These are phyloP conservation scores for Poecilobothrus nobilitatus DNA, from an alignment of 2,888 invertebrate genomes.

Conservation along the genomic window DNA sequence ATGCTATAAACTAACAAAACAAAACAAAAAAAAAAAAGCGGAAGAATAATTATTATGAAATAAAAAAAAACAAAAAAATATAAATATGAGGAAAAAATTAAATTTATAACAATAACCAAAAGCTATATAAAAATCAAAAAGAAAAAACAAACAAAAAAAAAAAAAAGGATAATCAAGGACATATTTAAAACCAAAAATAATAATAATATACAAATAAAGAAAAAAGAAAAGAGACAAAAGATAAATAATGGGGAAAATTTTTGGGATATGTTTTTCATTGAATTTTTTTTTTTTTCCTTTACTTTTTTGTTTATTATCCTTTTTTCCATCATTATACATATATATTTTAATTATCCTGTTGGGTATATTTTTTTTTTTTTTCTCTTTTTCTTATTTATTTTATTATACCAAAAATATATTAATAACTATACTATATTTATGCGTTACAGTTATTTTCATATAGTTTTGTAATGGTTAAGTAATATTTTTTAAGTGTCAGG, in stretches of 20 bases:
- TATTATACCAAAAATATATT: no score
- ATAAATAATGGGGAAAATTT: no score
- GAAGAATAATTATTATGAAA: background rate
- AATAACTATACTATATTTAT: no score
- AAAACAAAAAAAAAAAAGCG: no score
- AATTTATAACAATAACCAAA: background rate
- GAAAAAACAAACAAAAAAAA: no score
- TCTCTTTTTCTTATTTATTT: no score
- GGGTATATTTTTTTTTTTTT: background rate
- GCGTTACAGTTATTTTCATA: no score
- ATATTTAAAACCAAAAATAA: background rate
- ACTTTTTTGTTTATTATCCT: background rate
- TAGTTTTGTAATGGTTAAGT: no score
- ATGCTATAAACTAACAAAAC: no score
- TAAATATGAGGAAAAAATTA: background rate
- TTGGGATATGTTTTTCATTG: no score
- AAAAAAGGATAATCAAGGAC: background rate
- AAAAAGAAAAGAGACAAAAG: background rate
- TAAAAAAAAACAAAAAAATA: background rate
- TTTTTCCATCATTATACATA: no score
- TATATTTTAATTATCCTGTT: background rate
- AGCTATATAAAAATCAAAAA: background rate
- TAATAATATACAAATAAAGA: background rate
- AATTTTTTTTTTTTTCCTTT: background rate
- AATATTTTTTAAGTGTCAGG: no score